Evolutionary conservation across 1,140 invertebrate species (phyloP), one percentile per base, ranked within the genome.

Genomic region (Cepaea nemoralis): DNA sequence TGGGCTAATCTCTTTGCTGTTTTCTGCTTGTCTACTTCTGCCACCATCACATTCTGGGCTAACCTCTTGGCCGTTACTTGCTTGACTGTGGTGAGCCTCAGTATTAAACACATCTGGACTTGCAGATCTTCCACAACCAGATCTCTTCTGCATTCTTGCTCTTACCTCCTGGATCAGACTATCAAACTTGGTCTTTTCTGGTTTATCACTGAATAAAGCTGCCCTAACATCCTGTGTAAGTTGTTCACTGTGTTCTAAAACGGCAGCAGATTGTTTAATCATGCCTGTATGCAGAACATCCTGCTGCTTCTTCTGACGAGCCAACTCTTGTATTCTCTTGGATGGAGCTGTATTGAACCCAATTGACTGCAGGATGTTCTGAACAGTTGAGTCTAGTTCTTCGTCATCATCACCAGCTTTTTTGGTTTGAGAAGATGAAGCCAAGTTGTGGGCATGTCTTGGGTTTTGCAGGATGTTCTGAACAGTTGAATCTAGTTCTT

Each of bases 321-420:
- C 88, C 48, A 89, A 82, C 85, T 91, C 90, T 79, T 91, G 90
- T 89, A 91, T 91, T 82, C 88, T 85, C 73, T 89, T 89, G 6
- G 90, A 91, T 82, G 91, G 84, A 78, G 90, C 90, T 89, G 90
- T 89, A 85, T 91, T 89, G 85, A 91, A 91, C 1, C 90, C 90
- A 69, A 91, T 91, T 39, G 89, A 90, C 75, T 91, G 88, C 22
- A 91, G 71, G 55, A 91, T 91, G 82, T 90, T 90, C 87, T 90
- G 87, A 55, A 91, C 89, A n/a, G 89, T 90, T 35, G 88, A 86
- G 82, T 91, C 88, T 80, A 88, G 79, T 6, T 87, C 84, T 63
- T 82, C 82, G 24, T 86, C 82, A 24, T 40, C 63, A 27, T 84
- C 37, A 59, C 27, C 40, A 33, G 70, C n/a, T 77, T 82, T 31